Conservation (phyloP, 2,888 invertebrate species). For the Acanthoscelides obtectus region DNA sequence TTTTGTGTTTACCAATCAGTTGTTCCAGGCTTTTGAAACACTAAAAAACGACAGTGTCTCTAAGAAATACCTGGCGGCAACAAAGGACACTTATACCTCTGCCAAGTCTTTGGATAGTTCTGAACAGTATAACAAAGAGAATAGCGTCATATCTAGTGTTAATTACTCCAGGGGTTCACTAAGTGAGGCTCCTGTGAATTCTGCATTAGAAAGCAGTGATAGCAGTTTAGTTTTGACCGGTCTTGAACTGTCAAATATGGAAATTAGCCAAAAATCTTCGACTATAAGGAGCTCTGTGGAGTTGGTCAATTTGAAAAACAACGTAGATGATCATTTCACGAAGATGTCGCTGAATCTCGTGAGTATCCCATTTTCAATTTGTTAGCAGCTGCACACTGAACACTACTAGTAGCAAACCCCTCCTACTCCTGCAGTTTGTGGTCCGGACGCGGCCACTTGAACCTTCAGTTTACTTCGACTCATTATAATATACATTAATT, state of each 20-base stretch:
- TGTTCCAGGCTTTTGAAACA: conserved; percentile 29
- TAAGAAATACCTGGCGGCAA: conserved; percentile 27
- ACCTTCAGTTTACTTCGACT: no score
- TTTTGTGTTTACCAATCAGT: not conserved
- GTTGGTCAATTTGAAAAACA: conserved; percentile 19
- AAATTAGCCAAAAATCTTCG: conserved; percentile 7
- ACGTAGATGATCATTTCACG: conserved; percentile 26
- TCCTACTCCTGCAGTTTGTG: no score
- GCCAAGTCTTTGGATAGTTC: conserved; percentile 5
- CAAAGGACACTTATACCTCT: conserved; percentile 39
- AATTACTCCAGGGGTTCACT: conserved; percentile 39
- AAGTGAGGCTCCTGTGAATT: conserved; percentile 11
- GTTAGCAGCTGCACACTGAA: no score
- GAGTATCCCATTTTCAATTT: conserved; percentile 18
- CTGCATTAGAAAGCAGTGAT: conserved; percentile 9
- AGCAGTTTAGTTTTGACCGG: conserved; percentile 12
- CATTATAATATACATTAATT: no score
- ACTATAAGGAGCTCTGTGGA: conserved; percentile 7
- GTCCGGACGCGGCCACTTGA: no score
- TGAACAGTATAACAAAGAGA: conserved; percentile 5
- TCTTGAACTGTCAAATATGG: conserved; percentile 13
- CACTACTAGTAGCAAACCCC: no score
- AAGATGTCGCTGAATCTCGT: conserved; percentile 43
- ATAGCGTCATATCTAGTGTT: conserved; percentile 25
- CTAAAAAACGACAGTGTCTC: conserved; percentile 27